Base-by-base conservation (phyloP, 2,797 vertebrate species). In the Lutjanus campechanus region DNA sequence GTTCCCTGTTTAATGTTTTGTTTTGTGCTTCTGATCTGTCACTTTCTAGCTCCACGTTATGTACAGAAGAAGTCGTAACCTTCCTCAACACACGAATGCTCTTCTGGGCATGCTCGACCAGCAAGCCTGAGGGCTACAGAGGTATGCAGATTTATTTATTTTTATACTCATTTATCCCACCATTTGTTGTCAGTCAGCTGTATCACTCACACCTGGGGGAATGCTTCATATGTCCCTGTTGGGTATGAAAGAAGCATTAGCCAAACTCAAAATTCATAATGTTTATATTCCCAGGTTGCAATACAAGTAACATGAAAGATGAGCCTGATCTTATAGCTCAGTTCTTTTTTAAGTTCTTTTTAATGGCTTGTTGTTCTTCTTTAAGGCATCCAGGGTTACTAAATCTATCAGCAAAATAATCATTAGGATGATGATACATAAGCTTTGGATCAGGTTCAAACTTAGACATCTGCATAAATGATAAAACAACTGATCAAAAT, bases 81-180 rank as follows among this genome's bases (percentile, higher is more conserved):
- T 97, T 99, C 85, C 95, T 99, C 91, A 99, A 99, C 93, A 96
- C 96, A n/a, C 96, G 97, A 82, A 99, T 98, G 98, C 96, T 99
- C 54, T 98, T 99, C 90, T 99, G 98, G 98, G 97, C 98, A 15
- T 99, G 98, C 90, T 99, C 98, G 81, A 99, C 97, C 89, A 98
- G 97, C 94, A 99, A 96, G 90, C 98, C 98, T 46, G 98, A 99
- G 92, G 98, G 98, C 82, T 99, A 97, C 92, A 95, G 98, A 96
- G 98, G 98, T 99, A 93, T 54, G 53, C 4, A 50, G 1, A 56
- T 47, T 0, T 67, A 7, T 61, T 63, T 15, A 47, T 15, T 13
- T 47, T 15, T 15, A 47, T 15, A 15, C 4, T 36, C 58, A 40
- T 77, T 13, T 51, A 40, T 67, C 2, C 20, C 13, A 25, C 13